These are phyloP conservation scores for Elysia chlorotica DNA, from an alignment of 1,140 invertebrate genomes.

Conservation along the genomic window DNA sequence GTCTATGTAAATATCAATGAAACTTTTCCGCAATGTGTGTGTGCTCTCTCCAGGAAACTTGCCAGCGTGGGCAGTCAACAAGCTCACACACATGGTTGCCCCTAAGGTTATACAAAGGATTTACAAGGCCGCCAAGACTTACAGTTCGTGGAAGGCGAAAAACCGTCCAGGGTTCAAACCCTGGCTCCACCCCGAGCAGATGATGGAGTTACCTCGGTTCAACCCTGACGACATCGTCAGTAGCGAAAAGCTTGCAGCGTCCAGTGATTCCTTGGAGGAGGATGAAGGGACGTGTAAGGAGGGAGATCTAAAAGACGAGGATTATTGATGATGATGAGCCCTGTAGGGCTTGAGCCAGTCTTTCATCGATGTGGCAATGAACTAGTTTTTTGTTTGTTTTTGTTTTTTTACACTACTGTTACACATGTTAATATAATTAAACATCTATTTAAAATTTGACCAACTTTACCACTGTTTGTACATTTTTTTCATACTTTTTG, in stretches of 20 bases:
- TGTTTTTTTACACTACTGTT: too few relatives aligned
- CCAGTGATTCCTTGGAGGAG: conserved; percentile 36
- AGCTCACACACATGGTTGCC: conserved; percentile 83
- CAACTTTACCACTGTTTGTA: too few relatives aligned
- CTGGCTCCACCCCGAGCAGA: conserved; percentile 86
- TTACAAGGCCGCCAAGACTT: conserved; percentile 78
- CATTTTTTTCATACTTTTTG: too few relatives aligned
- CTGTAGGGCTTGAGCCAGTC: too few relatives aligned
- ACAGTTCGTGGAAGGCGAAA: conserved; percentile 79
- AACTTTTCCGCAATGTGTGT: too few relatives aligned
- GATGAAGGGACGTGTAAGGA: conserved; percentile 39
- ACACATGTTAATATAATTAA: too few relatives aligned
- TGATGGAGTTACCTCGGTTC: conserved; percentile 54
- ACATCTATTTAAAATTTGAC: too few relatives aligned
- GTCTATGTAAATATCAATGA: not conserved
- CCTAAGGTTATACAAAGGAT: conserved; percentile 77
- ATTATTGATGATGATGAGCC: too few relatives aligned
- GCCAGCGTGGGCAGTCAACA: conserved; percentile 88
- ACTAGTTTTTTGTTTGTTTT: too few relatives aligned
- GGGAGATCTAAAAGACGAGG: conserved; percentile 39
- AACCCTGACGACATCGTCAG: conserved; percentile 41
- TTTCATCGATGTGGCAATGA: too few relatives aligned
- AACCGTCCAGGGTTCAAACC: conserved; percentile 80
- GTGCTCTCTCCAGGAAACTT: conserved; percentile 67
- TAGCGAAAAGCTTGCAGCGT: conserved; percentile 29